phyloP scores from a whole-genome alignment of 2,888 invertebrate species.

The Acanthoscelides obtectus region DNA sequence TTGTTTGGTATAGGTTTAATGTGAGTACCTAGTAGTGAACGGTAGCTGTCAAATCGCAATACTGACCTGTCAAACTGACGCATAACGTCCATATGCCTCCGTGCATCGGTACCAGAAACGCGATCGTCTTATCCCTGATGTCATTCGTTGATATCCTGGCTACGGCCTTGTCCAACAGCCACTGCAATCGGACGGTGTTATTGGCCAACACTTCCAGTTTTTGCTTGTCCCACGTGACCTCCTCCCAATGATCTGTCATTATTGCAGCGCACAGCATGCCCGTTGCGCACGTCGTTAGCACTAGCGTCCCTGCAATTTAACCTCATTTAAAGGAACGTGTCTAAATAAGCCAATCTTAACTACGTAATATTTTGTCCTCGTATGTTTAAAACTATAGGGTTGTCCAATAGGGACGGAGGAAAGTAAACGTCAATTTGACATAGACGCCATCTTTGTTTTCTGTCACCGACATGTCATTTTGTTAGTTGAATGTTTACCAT shows the following conservation, averaged over 20 bases:
- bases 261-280: conserved; percentile 80
- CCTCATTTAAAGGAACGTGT: too few species aligned
- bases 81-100: conserved; percentile 91
- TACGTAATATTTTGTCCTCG: too few species aligned
- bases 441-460: too few species aligned
- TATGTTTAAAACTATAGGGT: too few species aligned
- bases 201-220: conserved; percentile 56
- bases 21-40: too few species aligned
- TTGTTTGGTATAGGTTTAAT: too few species aligned
- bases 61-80: conserved; percentile 71
- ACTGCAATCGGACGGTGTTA: conserved; percentile 56
- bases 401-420: too few species aligned
- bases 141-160: conserved; percentile 53
- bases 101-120: conserved; percentile 80
- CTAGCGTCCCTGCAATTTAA: conserved; percentile 53
- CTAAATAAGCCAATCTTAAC: too few species aligned
- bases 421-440: too few species aligned
- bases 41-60: too few species aligned
- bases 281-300: conserved; percentile 71
- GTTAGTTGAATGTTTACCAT: too few species aligned
- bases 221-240: conserved; percentile 72
- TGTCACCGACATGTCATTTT: too few species aligned
- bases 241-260: conserved; percentile 90
- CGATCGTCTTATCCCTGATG: conserved; percentile 38
- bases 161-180: conserved; percentile 73